These are phyloP conservation scores for Pogonocichla stellata DNA, from an alignment of 2,113 vertebrate species.

Conservation along the genomic window DNA sequence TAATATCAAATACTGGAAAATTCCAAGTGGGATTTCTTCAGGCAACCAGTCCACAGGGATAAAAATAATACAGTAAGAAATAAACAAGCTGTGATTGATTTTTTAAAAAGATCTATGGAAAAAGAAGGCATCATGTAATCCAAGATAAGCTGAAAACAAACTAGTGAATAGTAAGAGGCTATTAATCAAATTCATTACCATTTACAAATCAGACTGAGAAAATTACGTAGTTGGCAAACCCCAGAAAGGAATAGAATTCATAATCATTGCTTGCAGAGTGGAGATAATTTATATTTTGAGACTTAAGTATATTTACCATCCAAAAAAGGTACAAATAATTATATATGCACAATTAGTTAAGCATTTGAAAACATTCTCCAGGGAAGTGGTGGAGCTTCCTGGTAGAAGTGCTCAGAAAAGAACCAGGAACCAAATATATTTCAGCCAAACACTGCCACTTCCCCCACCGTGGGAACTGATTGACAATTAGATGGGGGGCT, in stretches of 20 bases:
- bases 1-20: neutral
- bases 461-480: rapidly evolving
- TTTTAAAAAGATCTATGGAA: neutral
- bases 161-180: neutral
- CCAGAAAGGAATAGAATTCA: neutral
- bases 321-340: neutral
- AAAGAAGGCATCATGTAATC: neutral
- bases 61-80: neutral
- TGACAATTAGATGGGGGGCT: neutral
- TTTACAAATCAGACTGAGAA: neutral
- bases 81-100: neutral
- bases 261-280: neutral
- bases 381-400: neutral
- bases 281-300: neutral
- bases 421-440: neutral
- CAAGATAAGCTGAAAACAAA: neutral
- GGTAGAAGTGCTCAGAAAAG: neutral
- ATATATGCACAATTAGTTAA: neutral
- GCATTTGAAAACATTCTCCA: neutral
- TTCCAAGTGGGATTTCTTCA: neutral
- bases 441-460: rapidly evolving
- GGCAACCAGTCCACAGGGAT: neutral
- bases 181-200: neutral
- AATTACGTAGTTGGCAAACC: neutral
- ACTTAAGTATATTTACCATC: neutral